Evolutionary conservation across 1,140 invertebrate species (phyloP).

Genomic region (Atta colombica): DNA sequence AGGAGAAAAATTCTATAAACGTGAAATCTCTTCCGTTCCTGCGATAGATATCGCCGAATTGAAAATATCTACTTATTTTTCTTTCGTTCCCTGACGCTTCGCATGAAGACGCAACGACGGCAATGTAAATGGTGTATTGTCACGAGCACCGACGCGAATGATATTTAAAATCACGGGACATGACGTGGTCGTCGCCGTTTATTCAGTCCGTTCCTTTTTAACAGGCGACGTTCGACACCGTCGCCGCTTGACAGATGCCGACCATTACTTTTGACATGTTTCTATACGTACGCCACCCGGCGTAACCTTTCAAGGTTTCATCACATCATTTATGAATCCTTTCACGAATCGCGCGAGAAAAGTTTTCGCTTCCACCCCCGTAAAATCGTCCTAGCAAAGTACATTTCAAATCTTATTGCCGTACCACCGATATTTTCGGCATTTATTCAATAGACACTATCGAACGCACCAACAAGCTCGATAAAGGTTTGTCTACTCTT

Average conservation of each 20-base stretch:
- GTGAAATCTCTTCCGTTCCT: slow-evolving; percentile 5
- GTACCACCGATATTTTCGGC: slow-evolving; percentile 9
- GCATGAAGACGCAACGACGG: slow-evolving; percentile 23
- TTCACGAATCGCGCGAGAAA: slow-evolving; percentile 71
- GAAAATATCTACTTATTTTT: slow-evolving; percentile 39
- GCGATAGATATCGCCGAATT: slow-evolving; percentile 41
- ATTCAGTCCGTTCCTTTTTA: slow-evolving; percentile 24
- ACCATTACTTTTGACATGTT: slow-evolving; percentile 76
- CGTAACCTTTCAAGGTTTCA: slow-evolving; percentile 28
- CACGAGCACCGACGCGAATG: not conserved
- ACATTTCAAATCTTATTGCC: slow-evolving; percentile 19
- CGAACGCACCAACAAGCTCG: slow-evolving; percentile 45
- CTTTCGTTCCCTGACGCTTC: not conserved
- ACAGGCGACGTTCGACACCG: slow-evolving; percentile 53
- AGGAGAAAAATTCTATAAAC: slow-evolving; percentile 13
- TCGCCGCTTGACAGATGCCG: slow-evolving; percentile 68
- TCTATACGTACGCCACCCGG: slow-evolving; percentile 49
- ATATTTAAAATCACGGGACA: slow-evolving; percentile 50
- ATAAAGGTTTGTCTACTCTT: slow-evolving; percentile 57
- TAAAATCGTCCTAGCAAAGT: slow-evolving; percentile 3
- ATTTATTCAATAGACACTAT: slow-evolving; percentile 33
- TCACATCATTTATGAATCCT: slow-evolving; percentile 74
- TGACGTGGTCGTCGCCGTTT: slow-evolving; percentile 19
- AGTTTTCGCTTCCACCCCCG: slow-evolving; percentile 25
- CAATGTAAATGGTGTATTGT: slow-evolving; percentile 28